Percentiles rank a stretch among this genome's conserved stretches.
phyloP scores from a whole-genome alignment of 2,888 invertebrate species.

The Athripsodes cinereus region DNA sequence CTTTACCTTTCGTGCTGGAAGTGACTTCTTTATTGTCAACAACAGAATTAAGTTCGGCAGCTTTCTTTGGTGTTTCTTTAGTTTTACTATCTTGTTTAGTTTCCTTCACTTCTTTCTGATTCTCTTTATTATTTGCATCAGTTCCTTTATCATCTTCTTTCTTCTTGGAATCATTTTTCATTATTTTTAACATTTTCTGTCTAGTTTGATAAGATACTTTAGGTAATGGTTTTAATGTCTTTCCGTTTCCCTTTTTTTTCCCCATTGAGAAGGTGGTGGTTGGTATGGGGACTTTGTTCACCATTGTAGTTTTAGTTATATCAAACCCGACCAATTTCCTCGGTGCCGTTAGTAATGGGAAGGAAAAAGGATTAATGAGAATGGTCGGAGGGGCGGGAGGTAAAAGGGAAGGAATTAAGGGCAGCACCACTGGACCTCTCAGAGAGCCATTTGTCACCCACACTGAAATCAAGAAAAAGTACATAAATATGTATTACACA shows the following conservation, averaged over 20 bases:
- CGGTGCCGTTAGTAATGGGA: slow-evolving; percentile 4
- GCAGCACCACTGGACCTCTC: slow-evolving; percentile 14
- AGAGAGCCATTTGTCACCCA: slow-evolving; percentile 12
- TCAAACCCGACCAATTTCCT: slow-evolving; percentile 26
- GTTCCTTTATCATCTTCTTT: too few relatives aligned
- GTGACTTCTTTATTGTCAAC: too few relatives aligned
- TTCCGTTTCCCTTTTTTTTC: neutral
- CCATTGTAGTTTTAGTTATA: slow-evolving; percentile 36
- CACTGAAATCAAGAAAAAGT: slow-evolving; percentile 9
- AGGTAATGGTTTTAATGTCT: neutral
- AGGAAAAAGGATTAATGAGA: slow-evolving; percentile 13
- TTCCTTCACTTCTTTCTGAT: too few relatives aligned
- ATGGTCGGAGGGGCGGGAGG: slow-evolving; percentile 20
- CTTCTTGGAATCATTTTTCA: neutral
- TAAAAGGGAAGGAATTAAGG: slow-evolving; percentile 16
- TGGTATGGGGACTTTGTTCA: slow-evolving; percentile 41
- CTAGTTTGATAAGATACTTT: slow-evolving; percentile 19
- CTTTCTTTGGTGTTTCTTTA: too few relatives aligned
- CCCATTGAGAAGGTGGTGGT: slow-evolving; percentile 24
- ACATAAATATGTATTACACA: neutral
- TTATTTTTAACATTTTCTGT: slow-evolving; percentile 4
- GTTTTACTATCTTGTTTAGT: too few relatives aligned
- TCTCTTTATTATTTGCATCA: too few relatives aligned
- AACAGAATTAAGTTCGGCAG: too few relatives aligned
- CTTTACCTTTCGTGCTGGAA: too few relatives aligned